Evolutionary conservation across 2,113 vertebrate genomes (phyloP).

Genomic region (Semnornis frantzii): DNA sequence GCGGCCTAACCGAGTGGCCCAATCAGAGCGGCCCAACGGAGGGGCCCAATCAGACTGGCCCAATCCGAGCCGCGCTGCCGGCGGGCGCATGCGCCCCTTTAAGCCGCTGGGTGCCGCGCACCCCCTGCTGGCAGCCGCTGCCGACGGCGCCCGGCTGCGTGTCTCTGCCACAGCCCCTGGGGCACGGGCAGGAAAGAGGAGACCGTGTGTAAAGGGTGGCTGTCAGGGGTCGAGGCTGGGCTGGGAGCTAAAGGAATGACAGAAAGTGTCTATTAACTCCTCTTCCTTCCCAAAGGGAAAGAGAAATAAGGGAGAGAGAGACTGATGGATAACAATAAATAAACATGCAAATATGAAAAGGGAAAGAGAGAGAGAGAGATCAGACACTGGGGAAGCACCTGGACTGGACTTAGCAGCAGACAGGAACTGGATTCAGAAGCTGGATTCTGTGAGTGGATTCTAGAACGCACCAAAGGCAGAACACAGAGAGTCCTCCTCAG

Average conservation of each 20-base stretch:
- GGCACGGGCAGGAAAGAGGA: background rate
- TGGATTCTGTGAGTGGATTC: background rate
- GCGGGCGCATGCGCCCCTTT: background rate
- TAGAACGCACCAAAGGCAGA: background rate
- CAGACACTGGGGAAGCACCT: background rate
- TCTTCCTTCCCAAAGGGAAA: background rate
- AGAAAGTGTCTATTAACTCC: background rate
- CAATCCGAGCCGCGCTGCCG: background rate
- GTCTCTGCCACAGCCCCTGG: no score
- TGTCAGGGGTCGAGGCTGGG: background rate
- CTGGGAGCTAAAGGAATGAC: background rate
- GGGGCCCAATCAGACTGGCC: background rate
- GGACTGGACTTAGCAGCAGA: background rate
- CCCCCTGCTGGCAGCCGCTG: fast-evolving
- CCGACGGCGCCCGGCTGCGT: no score
- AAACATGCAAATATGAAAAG: no score
- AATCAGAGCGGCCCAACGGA: background rate
- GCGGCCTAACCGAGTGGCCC: background rate
- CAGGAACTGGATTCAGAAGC: no score
- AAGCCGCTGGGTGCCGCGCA: background rate
- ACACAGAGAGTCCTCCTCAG: background rate
- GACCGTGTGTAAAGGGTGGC: fast-evolving
- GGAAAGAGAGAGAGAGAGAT: no score
- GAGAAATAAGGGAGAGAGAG: no score
- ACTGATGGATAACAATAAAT: no score